Conservation (phyloP, 2,888 invertebrate species). For the Muscina levida region DNA sequence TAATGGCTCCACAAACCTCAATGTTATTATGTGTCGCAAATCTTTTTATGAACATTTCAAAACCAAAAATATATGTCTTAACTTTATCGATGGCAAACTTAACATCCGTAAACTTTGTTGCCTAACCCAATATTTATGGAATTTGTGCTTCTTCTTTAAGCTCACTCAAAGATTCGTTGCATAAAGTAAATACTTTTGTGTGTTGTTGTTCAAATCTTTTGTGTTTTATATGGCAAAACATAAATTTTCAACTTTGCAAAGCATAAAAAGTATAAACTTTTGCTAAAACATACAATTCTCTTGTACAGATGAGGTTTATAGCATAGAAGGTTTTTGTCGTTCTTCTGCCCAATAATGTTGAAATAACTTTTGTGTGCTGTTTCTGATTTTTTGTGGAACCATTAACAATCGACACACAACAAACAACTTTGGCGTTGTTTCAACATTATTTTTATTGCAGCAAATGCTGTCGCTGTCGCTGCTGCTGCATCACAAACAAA, state of each 20-base stretch:
- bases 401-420: conserved; percentile 24
- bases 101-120: too few relatives aligned
- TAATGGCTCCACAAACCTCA: too few relatives aligned
- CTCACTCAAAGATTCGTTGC: not conserved
- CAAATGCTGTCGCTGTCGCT: not conserved
- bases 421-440: conserved; percentile 25
- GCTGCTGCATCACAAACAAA: conserved; percentile 1
- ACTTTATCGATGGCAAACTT: too few relatives aligned
- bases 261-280: not conserved
- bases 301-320: not conserved
- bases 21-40: too few relatives aligned
- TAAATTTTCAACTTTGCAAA: too few relatives aligned
- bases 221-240: conserved; percentile 10
- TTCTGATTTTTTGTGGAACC: conserved; percentile 7
- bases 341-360: not conserved
- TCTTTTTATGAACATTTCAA: too few relatives aligned
- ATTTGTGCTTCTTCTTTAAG: not conserved
- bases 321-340: too few relatives aligned
- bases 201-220: too few relatives aligned
- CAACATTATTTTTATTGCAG: conserved; percentile 11
- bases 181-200: too few relatives aligned
- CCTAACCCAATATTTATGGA: conserved; percentile 6
- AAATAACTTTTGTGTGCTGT: not conserved
- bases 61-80: too few relatives aligned
- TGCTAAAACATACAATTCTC: not conserved